Evolutionary conservation across 1,140 invertebrate genomes (phyloP).

Genomic region (Nasonia vitripennis): DNA sequence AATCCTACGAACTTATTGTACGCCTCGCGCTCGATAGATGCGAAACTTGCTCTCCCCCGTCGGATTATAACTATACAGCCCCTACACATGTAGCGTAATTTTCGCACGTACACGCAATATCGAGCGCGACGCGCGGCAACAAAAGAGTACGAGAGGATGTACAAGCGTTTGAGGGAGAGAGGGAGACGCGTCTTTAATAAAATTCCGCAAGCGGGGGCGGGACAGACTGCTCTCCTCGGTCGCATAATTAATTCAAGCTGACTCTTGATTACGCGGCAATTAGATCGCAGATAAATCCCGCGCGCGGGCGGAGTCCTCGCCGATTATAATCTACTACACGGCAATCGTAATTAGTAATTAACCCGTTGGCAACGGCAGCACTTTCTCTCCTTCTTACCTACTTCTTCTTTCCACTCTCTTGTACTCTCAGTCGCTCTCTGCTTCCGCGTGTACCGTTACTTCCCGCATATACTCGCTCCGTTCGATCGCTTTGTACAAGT

Average conservation of each 20-base stretch:
- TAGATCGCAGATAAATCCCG: constrained; percentile 49
- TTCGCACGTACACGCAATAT: too few species aligned
- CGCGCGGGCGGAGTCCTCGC: neutral
- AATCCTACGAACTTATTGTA: too few species aligned
- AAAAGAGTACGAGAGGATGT: too few species aligned
- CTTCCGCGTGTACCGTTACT: neutral
- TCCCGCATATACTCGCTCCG: neutral
- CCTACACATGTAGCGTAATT: too few species aligned
- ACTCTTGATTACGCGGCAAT: constrained; percentile 51
- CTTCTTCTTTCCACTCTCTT: neutral
- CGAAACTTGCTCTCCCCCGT: too few species aligned
- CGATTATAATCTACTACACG: constrained; percentile 45
- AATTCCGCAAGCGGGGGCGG: neutral
- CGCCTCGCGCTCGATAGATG: too few species aligned
- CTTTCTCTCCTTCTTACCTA: constrained; percentile 27
- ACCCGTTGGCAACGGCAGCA: constrained; percentile 22
- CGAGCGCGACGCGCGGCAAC: too few species aligned
- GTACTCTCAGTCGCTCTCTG: neutral
- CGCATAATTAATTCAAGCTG: constrained; percentile 50
- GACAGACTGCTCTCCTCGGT: neutral
- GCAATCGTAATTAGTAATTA: constrained; percentile 51
- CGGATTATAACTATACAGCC: too few species aligned
- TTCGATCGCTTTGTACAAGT: neutral
- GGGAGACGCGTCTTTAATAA: neutral
- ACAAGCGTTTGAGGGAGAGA: too few species aligned